Conservation (phyloP, 2,113 vertebrate species). For the Gasterosteus aculeatus region DNA sequence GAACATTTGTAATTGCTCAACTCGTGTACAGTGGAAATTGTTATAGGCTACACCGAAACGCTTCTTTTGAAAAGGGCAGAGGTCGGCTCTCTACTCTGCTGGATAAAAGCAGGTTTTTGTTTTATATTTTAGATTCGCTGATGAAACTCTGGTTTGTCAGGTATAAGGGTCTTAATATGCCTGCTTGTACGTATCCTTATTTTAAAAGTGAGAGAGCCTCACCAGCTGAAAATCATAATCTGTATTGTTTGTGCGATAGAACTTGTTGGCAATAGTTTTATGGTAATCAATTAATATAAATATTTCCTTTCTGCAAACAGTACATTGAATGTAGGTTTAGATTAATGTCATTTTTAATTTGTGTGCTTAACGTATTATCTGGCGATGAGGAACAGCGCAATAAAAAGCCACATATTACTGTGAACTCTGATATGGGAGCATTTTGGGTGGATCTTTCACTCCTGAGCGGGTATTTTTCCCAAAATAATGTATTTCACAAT, state of each 20-base stretch:
- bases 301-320: not conserved
- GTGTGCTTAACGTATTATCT: not conserved
- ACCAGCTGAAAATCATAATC: not conserved
- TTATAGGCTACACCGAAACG: conserved; percentile 46
- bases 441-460: not conserved
- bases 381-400: not conserved
- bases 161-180: not conserved
- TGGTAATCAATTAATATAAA: not conserved
- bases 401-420: not conserved
- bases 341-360: not conserved
- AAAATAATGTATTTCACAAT: not conserved
- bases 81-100: conserved; percentile 68
- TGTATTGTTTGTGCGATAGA: not conserved
- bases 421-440: not conserved
- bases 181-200: not conserved
- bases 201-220: not conserved
- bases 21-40: conserved; percentile 12
- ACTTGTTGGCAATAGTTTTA: not conserved
- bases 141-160: not conserved
- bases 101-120: conserved; percentile 6
- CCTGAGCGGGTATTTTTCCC: not conserved
- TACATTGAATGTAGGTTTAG: too few relatives aligned
- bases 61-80: conserved; percentile 75
- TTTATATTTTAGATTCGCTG: not conserved
- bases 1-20: conserved; percentile 1